A percentile compares a stretch with the other conserved stretches of the same genome.
These are phyloP conservation scores for Threskiornis aethiopicus DNA, from an alignment of 2,797 vertebrate genomes.

Conservation along the genomic window DNA sequence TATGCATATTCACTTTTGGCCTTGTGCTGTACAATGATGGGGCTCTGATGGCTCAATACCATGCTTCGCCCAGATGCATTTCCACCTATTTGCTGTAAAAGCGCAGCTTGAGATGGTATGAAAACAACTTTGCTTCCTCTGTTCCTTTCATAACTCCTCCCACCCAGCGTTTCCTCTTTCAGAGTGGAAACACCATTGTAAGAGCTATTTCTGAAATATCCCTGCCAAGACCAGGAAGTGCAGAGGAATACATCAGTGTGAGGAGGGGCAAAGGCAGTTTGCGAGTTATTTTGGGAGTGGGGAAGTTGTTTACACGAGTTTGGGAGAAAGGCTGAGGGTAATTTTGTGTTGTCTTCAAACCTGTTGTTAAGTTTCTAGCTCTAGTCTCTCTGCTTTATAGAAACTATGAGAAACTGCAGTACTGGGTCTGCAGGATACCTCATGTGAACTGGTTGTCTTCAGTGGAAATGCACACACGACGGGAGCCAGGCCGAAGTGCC, in stretches of 20 bases:
- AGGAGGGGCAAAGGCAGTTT: background rate
- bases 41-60: background rate
- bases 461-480: background rate
- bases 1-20: background rate
- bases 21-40: fast-evolving
- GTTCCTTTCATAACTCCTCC: background rate
- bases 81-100: background rate
- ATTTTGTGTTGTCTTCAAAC: background rate
- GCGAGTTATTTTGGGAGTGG: background rate
- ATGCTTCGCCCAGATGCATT: background rate
- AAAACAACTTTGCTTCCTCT: slow-evolving; percentile 35
- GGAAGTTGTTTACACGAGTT: background rate
- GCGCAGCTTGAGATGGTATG: background rate
- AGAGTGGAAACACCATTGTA: slow-evolving; percentile 28
- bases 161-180: slow-evolving; percentile 40
- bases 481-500: background rate
- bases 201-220: slow-evolving; percentile 28
- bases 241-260: background rate
- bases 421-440: background rate
- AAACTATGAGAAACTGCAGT: background rate
- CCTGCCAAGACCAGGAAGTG: slow-evolving; percentile 5
- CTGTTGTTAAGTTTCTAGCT: background rate
- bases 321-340: background rate
- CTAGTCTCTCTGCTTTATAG: background rate
- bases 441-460: background rate